Evolutionary conservation across 1,140 invertebrate species (phyloP), one percentile per base, ranked within the genome.

Genomic region (Pachypeltis micranthus): DNA sequence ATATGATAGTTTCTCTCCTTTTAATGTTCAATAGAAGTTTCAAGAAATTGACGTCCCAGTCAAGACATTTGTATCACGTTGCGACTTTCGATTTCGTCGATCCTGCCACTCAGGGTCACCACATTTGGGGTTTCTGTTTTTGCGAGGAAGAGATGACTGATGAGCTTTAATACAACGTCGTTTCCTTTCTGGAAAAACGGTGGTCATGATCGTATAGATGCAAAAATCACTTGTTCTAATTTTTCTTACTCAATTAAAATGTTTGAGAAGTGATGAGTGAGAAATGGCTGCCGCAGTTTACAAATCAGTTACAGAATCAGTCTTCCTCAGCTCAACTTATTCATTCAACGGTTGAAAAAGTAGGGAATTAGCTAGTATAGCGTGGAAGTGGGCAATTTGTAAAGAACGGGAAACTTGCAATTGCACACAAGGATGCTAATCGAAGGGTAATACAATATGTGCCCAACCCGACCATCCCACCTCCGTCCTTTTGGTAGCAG

Each of bases 51-150:
- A n/a, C n/a, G n/a, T n/a, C n/a, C n/a, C n/a, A n/a, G n/a, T n/a
- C n/a, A n/a, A n/a, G n/a, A n/a, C n/a, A n/a, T n/a, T n/a, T n/a
- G n/a, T n/a, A n/a, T n/a, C n/a, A 39, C 31, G 31, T 39, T 16
- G 7, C 31, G 31, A 4, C 47, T 51, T 21, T 21, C 47, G 21
- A 51, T 51, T 21, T 21, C 23, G 47, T 16, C 16, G 31, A 51
- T 10, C 4, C 47, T 51, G 12, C 4, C 47, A 21, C 7, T 10
- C 19, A 16, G 62, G 62, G 55, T 63, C 62, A 34, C 62, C 62
- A 58, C 62, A 63, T 44, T 44, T 21, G 14, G 62, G 62, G 10
- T 39, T n/a, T n/a, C 62, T n/a, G n/a, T 58, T 58, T 63, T 26
- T 25, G 1, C 16, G 54, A 23, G 62, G 62, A 47, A 58, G 25